A percentile compares a stretch with the other conserved stretches of the same genome.
These are phyloP conservation scores for Malachius bipustulatus DNA, from an alignment of 2,888 invertebrate species.

Conservation along the genomic window DNA sequence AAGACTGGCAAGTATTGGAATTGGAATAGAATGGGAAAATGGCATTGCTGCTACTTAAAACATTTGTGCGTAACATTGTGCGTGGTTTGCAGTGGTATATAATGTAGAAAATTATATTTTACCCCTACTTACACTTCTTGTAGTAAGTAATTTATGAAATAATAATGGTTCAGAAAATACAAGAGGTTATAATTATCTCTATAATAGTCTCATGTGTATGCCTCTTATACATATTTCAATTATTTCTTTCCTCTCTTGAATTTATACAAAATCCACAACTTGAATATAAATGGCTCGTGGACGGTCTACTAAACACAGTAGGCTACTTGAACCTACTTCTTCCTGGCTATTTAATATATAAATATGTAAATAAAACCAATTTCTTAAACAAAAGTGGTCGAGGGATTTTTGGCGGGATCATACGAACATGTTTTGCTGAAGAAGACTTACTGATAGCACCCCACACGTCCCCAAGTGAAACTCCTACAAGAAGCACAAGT, in stretches of 20 bases:
- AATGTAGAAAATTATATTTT: no score
- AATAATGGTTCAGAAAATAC: background rate
- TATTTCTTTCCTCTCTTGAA: background rate
- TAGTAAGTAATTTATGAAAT: background rate
- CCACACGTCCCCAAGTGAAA: constrained; percentile 18
- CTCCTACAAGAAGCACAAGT: constrained; percentile 39
- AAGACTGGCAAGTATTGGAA: no score
- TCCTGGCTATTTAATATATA: constrained; percentile 73
- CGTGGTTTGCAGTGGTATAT: no score
- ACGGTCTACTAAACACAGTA: constrained; percentile 65
- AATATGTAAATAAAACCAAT: constrained; percentile 64
- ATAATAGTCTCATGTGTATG: background rate
- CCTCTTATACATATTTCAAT: background rate
- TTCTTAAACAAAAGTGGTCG: constrained; percentile 71
- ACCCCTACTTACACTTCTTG: no score
- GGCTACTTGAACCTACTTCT: constrained; percentile 83
- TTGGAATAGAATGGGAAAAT: no score
- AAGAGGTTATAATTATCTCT: background rate
- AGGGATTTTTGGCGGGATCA: constrained; percentile 36
- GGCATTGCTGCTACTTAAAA: no score
- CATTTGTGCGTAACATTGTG: no score
- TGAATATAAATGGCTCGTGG: constrained; percentile 1
- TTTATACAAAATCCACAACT: background rate
- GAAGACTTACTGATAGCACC: constrained; percentile 34
- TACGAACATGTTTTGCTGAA: constrained; percentile 44